Percentiles rank a stretch among this genome's conserved stretches.
Evolutionary conservation across 2,797 vertebrate species (phyloP).

Genomic region (Lagocephalus sceleratus): DNA sequence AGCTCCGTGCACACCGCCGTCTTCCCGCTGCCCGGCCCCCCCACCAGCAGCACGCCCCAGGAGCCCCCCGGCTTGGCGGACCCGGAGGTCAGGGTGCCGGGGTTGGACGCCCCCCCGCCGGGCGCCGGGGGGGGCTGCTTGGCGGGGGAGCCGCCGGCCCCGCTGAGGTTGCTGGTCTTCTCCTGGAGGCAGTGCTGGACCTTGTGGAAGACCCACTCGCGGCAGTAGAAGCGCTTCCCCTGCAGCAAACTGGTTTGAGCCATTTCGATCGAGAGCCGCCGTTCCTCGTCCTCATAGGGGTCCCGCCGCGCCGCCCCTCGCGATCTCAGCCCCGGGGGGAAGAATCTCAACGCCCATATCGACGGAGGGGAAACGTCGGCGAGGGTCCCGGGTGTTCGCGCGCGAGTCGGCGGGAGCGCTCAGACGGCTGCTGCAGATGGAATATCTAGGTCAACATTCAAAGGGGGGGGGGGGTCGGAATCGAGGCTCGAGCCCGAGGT

Average conservation of each 20-base stretch:
- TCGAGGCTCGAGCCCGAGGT: slow-evolving; percentile 52
- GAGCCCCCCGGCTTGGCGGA: slow-evolving; percentile 71
- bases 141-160: slow-evolving; percentile 72
- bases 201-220: slow-evolving; percentile 99
- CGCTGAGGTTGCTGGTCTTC: slow-evolving; percentile 80
- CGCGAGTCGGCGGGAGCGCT: slow-evolving; percentile 6
- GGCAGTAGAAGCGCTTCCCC: slow-evolving; percentile 97
- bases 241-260: slow-evolving; percentile 96
- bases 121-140: slow-evolving; percentile 70
- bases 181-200: slow-evolving; percentile 98
- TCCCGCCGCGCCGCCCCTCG: slow-evolving; percentile 62
- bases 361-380: slow-evolving; percentile 25
- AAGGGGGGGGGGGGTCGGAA: slow-evolving; percentile 37
- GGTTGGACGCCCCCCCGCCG: slow-evolving; percentile 65
- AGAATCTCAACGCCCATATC: slow-evolving; percentile 57
- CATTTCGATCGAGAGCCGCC: slow-evolving; percentile 73
- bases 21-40: slow-evolving; percentile 95
- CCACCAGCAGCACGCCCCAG: slow-evolving; percentile 95
- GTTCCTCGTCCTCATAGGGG: slow-evolving; percentile 62
- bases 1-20: slow-evolving; percentile 93
- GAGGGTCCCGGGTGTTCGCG: slow-evolving; percentile 14
- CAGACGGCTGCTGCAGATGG: slow-evolving; percentile 32
- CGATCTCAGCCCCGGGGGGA: slow-evolving; percentile 39
- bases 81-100: slow-evolving; percentile 42
- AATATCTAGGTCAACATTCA: slow-evolving; percentile 53